Evolutionary conservation across 1,140 invertebrate genomes (phyloP).

Genomic region (Luehdorfia chinensis): DNA sequence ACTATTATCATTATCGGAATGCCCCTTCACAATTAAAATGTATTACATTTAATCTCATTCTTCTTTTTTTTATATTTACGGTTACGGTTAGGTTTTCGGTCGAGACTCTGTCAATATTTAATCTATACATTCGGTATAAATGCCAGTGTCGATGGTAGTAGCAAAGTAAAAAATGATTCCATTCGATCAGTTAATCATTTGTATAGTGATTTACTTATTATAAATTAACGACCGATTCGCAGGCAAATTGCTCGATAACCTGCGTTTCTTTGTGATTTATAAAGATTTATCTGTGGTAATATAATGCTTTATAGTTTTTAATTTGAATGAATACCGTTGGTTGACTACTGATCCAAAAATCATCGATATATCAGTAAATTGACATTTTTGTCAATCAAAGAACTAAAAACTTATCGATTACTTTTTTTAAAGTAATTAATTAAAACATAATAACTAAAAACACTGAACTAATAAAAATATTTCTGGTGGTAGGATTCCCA

Average conservation of each 20-base stretch:
- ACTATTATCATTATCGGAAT: too few relatives aligned
- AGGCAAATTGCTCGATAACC: constrained; percentile 10
- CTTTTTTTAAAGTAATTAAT: neutral
- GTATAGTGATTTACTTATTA: constrained; percentile 16
- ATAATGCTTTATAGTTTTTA: constrained; percentile 2
- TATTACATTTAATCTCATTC: too few relatives aligned
- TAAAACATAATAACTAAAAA: too few relatives aligned
- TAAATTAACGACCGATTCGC: constrained; percentile 13
- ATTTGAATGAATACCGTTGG: constrained; percentile 6
- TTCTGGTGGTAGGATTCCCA: too few relatives aligned
- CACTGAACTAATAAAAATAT: too few relatives aligned
- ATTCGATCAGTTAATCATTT: constrained; percentile 11
- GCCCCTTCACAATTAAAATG: too few relatives aligned
- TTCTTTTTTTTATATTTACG: too few relatives aligned
- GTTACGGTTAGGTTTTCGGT: too few relatives aligned
- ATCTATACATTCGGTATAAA: constrained; percentile 5
- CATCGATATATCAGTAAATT: too few relatives aligned
- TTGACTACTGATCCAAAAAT: neutral
- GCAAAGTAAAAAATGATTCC: constrained; percentile 7
- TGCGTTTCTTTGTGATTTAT: constrained; percentile 13
- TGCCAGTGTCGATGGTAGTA: constrained; percentile 3
- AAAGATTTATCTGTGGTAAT: constrained; percentile 13
- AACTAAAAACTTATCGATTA: too few relatives aligned
- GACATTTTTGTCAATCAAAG: too few relatives aligned
- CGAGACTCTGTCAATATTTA: neutral